Evolutionary conservation across 2,797 vertebrate species (phyloP).

Genomic region (Hylomyscus alleni): DNA sequence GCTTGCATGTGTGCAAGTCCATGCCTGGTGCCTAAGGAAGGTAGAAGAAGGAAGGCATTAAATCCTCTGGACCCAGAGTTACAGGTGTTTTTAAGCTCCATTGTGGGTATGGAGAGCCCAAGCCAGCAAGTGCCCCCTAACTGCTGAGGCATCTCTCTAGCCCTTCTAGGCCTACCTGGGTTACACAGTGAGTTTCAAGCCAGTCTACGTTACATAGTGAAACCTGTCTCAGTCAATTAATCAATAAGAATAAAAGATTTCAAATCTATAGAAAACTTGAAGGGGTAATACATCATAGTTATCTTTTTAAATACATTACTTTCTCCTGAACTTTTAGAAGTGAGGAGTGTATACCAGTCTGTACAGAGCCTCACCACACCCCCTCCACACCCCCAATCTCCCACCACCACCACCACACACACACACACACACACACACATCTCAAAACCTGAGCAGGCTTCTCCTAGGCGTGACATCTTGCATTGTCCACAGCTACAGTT

Average conservation of each 20-base stretch:
- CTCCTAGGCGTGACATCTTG: neutral
- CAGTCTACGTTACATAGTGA: neutral
- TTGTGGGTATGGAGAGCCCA: neutral
- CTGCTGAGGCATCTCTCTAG: neutral
- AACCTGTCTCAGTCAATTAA: neutral
- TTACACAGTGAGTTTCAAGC: neutral
- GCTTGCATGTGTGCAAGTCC: neutral
- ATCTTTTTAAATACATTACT: neutral
- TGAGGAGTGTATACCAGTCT: neutral
- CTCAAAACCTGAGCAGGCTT: neutral
- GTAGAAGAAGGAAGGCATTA: neutral
- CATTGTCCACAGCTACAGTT: neutral
- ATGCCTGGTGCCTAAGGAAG: neutral
- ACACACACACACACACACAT: no score
- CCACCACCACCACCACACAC: no score
- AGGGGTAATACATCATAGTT: neutral
- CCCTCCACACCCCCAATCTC: neutral
- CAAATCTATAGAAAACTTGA: conserved; percentile 5
- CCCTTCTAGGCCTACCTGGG: neutral
- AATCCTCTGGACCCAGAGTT: neutral
- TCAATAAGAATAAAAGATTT: neutral
- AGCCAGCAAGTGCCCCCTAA: neutral
- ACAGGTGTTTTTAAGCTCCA: neutral
- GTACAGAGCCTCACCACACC: neutral
- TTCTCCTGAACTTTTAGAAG: conserved; percentile 30